Evolutionary conservation across 2,797 vertebrate species (phyloP).

Genomic region (Labroides dimidiatus): DNA sequence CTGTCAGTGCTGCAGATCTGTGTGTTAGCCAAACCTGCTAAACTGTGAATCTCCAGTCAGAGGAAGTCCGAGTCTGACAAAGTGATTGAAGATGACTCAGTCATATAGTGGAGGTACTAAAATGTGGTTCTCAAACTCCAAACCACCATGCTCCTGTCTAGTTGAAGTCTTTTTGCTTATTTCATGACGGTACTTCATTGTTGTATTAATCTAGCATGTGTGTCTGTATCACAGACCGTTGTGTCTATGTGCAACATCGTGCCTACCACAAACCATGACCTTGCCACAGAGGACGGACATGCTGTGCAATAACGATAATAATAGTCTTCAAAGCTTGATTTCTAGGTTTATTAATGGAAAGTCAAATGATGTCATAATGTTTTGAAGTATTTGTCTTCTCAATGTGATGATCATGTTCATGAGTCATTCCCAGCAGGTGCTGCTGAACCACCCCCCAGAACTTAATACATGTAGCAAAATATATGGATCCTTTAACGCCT

Average conservation of each 20-base stretch:
- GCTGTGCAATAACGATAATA: constrained; percentile 68
- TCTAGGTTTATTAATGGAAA: constrained; percentile 39
- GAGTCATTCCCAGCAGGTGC: constrained; percentile 29
- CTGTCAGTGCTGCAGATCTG: constrained; percentile 43
- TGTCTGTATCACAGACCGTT: constrained; percentile 41
- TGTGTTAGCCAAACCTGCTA: constrained; percentile 44
- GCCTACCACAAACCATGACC: constrained; percentile 44
- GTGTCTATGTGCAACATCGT: constrained; percentile 57
- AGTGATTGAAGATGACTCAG: too few species aligned
- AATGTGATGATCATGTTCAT: constrained; percentile 43
- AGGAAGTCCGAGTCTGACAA: too few species aligned
- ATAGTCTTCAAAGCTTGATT: constrained; percentile 57
- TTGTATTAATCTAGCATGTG: constrained; percentile 61
- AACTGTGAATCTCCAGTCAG: constrained; percentile 47
- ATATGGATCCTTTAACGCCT: not conserved
- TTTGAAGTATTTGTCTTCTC: constrained; percentile 14
- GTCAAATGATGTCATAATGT: constrained; percentile 28
- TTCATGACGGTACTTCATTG: constrained; percentile 10
- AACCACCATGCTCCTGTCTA: constrained; percentile 9
- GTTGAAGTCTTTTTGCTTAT: constrained; percentile 24
- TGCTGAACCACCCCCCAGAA: too few species aligned
- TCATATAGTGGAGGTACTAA: not conserved
- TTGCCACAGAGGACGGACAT: constrained; percentile 30
- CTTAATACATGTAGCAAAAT: too few species aligned
- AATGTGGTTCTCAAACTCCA: constrained; percentile 7